Conservation (phyloP, 2,888 invertebrate species). For the Corbicula japonica region DNA sequence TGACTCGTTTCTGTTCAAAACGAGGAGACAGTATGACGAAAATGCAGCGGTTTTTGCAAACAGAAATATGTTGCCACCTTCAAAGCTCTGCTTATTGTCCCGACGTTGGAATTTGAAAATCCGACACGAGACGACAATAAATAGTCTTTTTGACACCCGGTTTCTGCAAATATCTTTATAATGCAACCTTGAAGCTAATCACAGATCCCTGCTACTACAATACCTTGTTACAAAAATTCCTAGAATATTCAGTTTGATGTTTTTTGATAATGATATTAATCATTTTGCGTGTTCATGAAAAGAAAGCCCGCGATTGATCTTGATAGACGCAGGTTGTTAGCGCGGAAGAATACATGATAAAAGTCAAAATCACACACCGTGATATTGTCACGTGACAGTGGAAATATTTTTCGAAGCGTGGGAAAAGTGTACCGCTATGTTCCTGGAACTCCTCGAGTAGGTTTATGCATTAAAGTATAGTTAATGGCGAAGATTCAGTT, state of each 20-base stretch:
- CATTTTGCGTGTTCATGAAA: constrained; percentile 28
- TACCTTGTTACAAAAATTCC: constrained; percentile 22
- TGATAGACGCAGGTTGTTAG: constrained; percentile 63
- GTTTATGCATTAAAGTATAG: neutral
- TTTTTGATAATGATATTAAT: constrained; percentile 38
- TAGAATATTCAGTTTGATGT: constrained; percentile 25
- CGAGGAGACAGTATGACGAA: no score
- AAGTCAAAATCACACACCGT: constrained; percentile 62
- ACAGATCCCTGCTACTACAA: no score
- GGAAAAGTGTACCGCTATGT: constrained; percentile 65
- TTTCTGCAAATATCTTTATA: no score
- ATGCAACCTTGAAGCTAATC: no score
- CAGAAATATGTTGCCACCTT: no score
- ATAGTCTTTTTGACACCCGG: no score
- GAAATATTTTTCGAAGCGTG: constrained; percentile 59
- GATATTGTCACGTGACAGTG: constrained; percentile 48
- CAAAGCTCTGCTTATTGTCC: no score
- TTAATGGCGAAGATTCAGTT: constrained; percentile 5
- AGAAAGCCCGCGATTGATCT: constrained; percentile 45
- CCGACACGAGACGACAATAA: no score
- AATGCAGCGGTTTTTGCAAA: no score
- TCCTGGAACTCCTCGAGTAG: constrained; percentile 37
- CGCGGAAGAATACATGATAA: constrained; percentile 61
- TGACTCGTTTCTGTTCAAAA: no score
- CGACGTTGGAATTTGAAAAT: no score